Evolutionary conservation across 1,140 invertebrate species (phyloP).

Genomic region (Polyergus mexicanus): DNA sequence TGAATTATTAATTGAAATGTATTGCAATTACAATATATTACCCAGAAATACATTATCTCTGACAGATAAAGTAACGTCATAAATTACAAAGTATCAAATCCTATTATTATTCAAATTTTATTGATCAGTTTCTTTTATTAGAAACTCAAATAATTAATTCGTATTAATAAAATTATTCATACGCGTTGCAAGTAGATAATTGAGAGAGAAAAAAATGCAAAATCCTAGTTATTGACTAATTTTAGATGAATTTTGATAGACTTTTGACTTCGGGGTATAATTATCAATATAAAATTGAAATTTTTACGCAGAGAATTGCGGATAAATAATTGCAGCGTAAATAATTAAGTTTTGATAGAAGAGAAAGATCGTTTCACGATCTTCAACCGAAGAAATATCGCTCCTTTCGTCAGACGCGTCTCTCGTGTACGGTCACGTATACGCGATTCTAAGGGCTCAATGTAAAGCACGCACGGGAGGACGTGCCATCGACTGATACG

Average conservation of each 20-base stretch:
- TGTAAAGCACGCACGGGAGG: constrained; percentile 16
- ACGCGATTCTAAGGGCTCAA: background rate
- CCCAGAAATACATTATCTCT: background rate
- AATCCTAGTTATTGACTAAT: background rate
- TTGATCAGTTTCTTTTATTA: background rate
- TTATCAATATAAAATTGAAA: background rate
- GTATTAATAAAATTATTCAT: background rate
- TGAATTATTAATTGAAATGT: constrained; percentile 24
- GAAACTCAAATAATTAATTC: background rate
- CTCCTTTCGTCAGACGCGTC: background rate
- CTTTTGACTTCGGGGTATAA: background rate
- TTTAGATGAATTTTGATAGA: background rate
- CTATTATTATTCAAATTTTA: background rate
- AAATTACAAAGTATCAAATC: background rate
- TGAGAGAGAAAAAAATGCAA: too few species aligned
- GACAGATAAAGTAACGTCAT: background rate
- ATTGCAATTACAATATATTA: background rate
- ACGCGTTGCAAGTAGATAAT: too few species aligned
- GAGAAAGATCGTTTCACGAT: background rate
- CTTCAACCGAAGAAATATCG: background rate
- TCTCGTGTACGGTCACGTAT: background rate
- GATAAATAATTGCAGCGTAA: too few species aligned
- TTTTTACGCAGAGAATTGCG: background rate
- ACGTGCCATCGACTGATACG: constrained; percentile 41
- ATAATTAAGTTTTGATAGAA: background rate